Evolutionary conservation across 2,113 vertebrate genomes (phyloP), one percentile per base, ranked within the genome.

Genomic region (Myxocyprinus asiaticus): DNA sequence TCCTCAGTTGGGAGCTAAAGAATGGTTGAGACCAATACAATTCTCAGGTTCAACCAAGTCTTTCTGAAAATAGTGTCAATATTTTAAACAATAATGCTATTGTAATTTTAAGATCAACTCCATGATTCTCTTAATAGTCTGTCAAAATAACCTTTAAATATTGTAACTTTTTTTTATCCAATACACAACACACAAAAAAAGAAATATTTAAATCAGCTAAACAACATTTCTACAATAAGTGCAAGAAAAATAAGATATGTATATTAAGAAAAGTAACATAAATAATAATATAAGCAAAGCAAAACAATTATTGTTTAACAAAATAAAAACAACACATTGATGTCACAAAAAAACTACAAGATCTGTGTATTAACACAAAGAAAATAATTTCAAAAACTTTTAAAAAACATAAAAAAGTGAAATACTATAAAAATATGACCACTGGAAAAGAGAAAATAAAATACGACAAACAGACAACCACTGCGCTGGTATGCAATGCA

Each of bases 1-100:
- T 82, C 81, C 43, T 89, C 83, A 6, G 76, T 51, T 55, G 79
- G 70, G 64, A 75, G 63, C 65, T 73, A 80, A 59, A 80, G 44
- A 67, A 65, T 59, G 44, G 67, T 68, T 78, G 33, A 76, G 62
- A 76, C 48, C 51, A 73, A 14, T 48, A 48, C 10, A 61, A 63
- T 50, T 56, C 45, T 48, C 58, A 47, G 44, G 15, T 15, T 74
- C 58, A 74, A 74, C 45, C 58, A 63, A 63, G 0, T 22, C 9
- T 74, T 50, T n/a, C 10, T 4, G 6, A 50, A 62, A 74, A 72
- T 53, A 11, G 3, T 11, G 11, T 5, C 4, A 14, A 55, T 58
- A 7, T n/a, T 58, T 6, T 15, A 15, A 58, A 7, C 11, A 15
- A 15, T 58, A 7, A 58, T 58, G 5, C 2, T 58, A 42, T 42